Conservation (phyloP, 2,888 invertebrate genomes). For the Rhimphoctona megacephalus region DNA sequence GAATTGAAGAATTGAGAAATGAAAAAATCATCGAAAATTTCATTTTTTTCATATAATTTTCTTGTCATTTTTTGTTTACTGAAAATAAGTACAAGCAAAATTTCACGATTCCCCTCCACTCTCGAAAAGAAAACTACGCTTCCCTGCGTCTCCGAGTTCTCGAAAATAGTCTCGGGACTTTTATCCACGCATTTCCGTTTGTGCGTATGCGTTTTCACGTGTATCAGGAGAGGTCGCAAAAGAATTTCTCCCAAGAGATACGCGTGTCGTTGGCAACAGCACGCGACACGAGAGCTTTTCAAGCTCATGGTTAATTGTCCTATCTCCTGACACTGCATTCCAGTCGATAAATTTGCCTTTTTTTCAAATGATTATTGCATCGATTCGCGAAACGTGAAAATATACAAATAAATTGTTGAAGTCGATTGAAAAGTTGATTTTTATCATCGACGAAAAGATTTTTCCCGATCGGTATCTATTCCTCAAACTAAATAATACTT, state of each 20-base stretch:
- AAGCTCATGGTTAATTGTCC: constrained; percentile 9
- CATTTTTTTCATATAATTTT: not conserved
- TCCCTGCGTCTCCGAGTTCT: constrained; percentile 76
- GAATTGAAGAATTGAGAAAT: not conserved
- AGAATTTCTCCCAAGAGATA: constrained; percentile 43
- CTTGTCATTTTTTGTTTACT: not conserved
- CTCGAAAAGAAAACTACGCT: constrained; percentile 73
- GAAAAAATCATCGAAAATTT: not conserved
- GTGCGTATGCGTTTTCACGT: constrained; percentile 22
- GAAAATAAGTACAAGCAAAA: constrained; percentile 48
- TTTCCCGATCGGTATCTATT: not conserved
- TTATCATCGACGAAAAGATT: not conserved
- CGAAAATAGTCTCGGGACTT: constrained; percentile 80
- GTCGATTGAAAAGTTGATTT: not conserved
- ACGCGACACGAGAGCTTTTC: constrained; percentile 44
- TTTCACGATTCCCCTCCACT: not conserved
- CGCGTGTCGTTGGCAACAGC: constrained; percentile 32
- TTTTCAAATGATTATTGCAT: not conserved
- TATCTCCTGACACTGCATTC: not conserved
- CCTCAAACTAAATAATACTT: not conserved
- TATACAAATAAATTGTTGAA: not conserved
- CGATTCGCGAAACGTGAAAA: not conserved
- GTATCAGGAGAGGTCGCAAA: constrained; percentile 49
- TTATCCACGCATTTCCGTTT: constrained; percentile 64
- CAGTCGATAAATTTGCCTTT: not conserved